phyloP scores from a whole-genome alignment of 2,797 vertebrate species.

The Xiphorhynchus erythropygius region DNA sequence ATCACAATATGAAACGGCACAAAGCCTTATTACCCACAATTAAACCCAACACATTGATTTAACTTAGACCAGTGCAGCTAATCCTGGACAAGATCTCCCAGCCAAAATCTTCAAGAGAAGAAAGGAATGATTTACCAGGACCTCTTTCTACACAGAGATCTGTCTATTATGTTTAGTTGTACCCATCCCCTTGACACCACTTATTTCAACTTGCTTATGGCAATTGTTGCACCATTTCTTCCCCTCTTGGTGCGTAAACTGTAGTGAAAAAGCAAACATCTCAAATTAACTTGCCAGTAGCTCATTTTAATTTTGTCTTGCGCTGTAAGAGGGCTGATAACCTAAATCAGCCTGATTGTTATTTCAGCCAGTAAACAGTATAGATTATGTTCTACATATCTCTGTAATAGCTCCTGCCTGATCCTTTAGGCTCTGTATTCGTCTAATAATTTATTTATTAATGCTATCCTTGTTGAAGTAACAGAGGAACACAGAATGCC shows the following conservation, averaged over 20 bases:
- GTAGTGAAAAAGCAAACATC: not conserved
- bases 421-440: not conserved
- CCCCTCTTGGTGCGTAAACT: not conserved
- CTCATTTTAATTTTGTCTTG: not conserved
- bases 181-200: not conserved
- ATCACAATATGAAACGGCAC: not conserved
- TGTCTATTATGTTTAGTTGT: not conserved
- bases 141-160: not conserved
- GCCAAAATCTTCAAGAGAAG: not conserved
- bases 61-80: not conserved
- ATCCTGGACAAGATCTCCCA: not conserved
- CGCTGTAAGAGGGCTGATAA: not conserved
- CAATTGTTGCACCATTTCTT: not conserved
- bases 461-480: not conserved
- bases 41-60: not conserved
- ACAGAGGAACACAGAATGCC: not conserved
- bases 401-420: not conserved
- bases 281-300: not conserved
- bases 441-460: constrained; percentile 46
- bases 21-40: not conserved
- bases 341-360: constrained; percentile 17
- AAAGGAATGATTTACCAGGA: not conserved
- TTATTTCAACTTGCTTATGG: not conserved
- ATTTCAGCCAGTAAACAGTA: constrained; percentile 11
- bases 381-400: not conserved